Conservation (phyloP, 2,113 vertebrate species). For the Megaleporinus macrocephalus region DNA sequence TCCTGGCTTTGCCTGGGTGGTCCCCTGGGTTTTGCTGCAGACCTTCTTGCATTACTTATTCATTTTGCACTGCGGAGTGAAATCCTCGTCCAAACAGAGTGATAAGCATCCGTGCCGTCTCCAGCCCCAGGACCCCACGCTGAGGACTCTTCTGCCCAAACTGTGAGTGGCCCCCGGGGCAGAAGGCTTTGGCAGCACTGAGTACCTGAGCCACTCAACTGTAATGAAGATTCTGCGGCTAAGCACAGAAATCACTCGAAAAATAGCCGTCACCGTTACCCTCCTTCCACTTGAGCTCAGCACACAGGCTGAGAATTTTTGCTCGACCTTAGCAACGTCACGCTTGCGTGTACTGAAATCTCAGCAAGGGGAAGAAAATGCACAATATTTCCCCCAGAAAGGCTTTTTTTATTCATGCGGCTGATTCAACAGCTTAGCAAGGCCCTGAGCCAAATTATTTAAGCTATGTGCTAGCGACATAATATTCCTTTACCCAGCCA, state of each 20-base stretch:
- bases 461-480: background rate
- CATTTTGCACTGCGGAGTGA: conserved; percentile 37
- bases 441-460: background rate
- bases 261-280: background rate
- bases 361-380: background rate
- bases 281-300: background rate
- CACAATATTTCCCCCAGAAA: background rate
- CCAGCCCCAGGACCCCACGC: background rate
- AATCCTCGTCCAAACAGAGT: conserved; percentile 27
- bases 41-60: conserved; percentile 50
- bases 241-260: conserved; percentile 13
- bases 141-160: conserved; percentile 11
- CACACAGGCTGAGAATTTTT: background rate
- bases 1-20: background rate
- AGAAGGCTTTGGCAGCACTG: background rate
- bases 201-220: conserved; percentile 46
- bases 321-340: background rate
- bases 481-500: background rate
- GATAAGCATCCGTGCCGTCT: conserved; percentile 27
- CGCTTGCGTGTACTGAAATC: background rate
- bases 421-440: conserved; percentile 8
- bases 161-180: conserved; percentile 25
- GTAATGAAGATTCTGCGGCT: conserved; percentile 52
- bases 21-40: conserved; percentile 28
- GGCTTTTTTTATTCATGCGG: background rate